phyloP scores from a whole-genome alignment of 1,140 invertebrate genomes.

The Pogonomyrmex californicus region DNA sequence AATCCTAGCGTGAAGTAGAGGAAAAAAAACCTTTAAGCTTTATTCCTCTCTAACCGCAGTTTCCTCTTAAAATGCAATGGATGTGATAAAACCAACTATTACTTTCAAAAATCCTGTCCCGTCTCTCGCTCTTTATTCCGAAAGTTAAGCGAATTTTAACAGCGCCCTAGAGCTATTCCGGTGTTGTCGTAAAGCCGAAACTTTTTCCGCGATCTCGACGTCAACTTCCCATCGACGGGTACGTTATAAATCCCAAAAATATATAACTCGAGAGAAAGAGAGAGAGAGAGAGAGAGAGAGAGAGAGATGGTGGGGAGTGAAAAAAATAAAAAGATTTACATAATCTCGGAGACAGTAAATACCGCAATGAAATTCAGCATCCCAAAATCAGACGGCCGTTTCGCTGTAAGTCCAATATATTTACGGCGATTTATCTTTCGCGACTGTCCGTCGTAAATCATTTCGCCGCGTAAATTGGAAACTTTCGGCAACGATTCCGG shows the following conservation, averaged over 20 bases:
- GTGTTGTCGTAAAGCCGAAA: conserved; percentile 13
- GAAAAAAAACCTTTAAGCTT: not conserved
- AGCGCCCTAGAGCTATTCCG: not conserved
- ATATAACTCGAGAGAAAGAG: not conserved
- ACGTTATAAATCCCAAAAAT: conserved; percentile 19
- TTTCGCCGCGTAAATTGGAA: not conserved
- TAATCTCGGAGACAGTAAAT: not conserved
- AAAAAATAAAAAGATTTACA: conserved; percentile 22
- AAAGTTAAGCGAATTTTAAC: conserved; percentile 33
- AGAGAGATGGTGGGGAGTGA: too few species aligned
- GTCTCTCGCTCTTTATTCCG: not conserved
- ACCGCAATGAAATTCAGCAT: not conserved
- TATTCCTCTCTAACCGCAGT: not conserved
- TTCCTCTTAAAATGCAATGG: not conserved
- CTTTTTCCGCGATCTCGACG: conserved; percentile 5
- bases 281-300: not conserved
- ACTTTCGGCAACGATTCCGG: not conserved
- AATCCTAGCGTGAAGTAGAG: not conserved
- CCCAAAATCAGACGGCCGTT: not conserved
- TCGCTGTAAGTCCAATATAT: not conserved
- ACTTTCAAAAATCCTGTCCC: conserved; percentile 19
- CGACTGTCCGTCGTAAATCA: not conserved
- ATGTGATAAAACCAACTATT: conserved; percentile 9
- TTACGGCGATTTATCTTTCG: not conserved
- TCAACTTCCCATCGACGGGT: not conserved